phyloP scores from a whole-genome alignment of 2,113 vertebrate genomes.

The Ammodramus savannarum region DNA sequence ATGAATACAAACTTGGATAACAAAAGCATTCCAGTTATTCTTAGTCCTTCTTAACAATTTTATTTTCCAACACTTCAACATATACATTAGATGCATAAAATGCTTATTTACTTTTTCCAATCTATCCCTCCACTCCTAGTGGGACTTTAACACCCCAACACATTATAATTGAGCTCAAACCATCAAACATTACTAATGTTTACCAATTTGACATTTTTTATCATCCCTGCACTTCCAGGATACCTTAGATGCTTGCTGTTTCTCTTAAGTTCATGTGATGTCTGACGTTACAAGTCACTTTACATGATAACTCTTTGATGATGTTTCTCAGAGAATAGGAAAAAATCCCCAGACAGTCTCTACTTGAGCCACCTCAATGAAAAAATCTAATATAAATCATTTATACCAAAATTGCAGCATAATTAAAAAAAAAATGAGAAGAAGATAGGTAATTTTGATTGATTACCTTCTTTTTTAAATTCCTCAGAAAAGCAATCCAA shows the following conservation, averaged over 20 bases:
- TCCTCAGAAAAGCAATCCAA: background rate
- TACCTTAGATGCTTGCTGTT: background rate
- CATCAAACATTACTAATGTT: background rate
- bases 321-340: background rate
- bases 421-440: rapidly evolving
- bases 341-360: background rate
- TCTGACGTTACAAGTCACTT: background rate
- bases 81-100: background rate
- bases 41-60: background rate
- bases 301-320: background rate
- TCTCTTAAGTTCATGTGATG: background rate
- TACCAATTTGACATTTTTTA: background rate
- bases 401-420: rapidly evolving
- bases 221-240: background rate
- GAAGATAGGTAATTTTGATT: background rate
- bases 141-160: background rate
- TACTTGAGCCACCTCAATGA: background rate
- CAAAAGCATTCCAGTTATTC: background rate
- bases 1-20: background rate
- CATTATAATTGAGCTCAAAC: background rate
- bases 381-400: background rate
- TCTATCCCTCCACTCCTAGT: background rate
- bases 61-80: background rate
- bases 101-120: background rate
- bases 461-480: background rate